Conservation (phyloP, 2,113 vertebrate species). For the Cyanocitta stelleri region DNA sequence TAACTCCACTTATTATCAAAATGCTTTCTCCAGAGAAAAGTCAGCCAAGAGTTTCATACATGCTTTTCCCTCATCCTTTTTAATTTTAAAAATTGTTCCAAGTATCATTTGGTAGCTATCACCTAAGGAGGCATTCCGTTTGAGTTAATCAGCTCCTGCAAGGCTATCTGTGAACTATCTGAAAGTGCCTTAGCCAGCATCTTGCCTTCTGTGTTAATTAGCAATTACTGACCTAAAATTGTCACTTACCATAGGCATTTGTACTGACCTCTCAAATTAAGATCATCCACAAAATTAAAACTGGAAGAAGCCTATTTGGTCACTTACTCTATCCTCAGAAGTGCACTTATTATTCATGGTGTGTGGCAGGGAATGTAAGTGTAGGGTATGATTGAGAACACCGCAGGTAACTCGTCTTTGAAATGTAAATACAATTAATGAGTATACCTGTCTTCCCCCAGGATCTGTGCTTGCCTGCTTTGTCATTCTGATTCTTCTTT, state of each 20-base stretch:
- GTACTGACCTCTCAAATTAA: slow-evolving; percentile 42
- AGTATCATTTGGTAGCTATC: slow-evolving; percentile 14
- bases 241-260: not conserved
- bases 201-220: slow-evolving; percentile 25
- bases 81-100: slow-evolving; percentile 41
- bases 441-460: slow-evolving; percentile 10
- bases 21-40: slow-evolving; percentile 6
- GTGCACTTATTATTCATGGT: slow-evolving; percentile 28
- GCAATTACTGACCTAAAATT: slow-evolving; percentile 37
- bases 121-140: slow-evolving; percentile 2
- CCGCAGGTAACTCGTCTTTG: not conserved
- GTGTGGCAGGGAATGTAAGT: not conserved
- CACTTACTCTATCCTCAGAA: not conserved
- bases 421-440: slow-evolving; percentile 61
- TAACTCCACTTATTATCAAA: slow-evolving; percentile 39
- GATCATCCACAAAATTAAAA: slow-evolving; percentile 5
- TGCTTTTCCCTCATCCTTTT: not conserved
- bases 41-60: not conserved
- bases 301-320: not conserved
- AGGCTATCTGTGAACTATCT: slow-evolving; percentile 23
- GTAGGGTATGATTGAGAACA: not conserved
- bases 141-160: slow-evolving; percentile 43
- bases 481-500: not conserved
- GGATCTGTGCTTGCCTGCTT: slow-evolving; percentile 17
- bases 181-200: slow-evolving; percentile 20